Conservation (phyloP, 2,888 invertebrate genomes). For the Drosophila ezoana region DNA sequence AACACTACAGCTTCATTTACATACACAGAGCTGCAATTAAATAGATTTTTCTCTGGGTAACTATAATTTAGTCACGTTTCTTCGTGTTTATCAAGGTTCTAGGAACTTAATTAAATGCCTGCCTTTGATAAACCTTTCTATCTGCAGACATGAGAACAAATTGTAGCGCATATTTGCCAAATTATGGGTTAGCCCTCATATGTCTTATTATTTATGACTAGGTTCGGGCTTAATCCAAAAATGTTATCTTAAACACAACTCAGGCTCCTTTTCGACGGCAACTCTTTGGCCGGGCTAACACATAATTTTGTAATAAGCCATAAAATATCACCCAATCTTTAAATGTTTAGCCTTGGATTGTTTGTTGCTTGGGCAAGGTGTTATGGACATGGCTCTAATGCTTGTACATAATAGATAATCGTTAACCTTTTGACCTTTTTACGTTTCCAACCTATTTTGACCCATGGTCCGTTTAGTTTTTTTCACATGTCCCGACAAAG, state of each 20-base stretch:
- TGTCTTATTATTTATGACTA: conserved; percentile 55
- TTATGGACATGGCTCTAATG: conserved; percentile 44
- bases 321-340: conserved; percentile 69
- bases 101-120: conserved; percentile 9
- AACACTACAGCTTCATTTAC: too few species aligned
- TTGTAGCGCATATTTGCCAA: conserved; percentile 55
- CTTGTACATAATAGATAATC: conserved; percentile 36
- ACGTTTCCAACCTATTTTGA: conserved; percentile 37
- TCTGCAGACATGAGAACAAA: conserved; percentile 24
- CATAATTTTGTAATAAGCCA: conserved; percentile 77
- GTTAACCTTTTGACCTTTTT: conserved; percentile 69
- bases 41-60: background rate
- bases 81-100: background rate
- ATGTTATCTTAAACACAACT: conserved; percentile 38
- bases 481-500: conserved; percentile 65
- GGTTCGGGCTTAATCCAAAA: conserved; percentile 3
- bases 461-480: conserved; percentile 44
- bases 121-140: conserved; percentile 2
- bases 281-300: conserved; percentile 32
- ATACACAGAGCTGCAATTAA: too few species aligned
- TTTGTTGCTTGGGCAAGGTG: conserved; percentile 55
- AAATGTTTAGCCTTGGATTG: conserved; percentile 16
- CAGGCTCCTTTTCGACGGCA: conserved; percentile 20
- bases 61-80: background rate
- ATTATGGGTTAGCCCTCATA: conserved; percentile 49